A percentile compares a stretch with the other conserved stretches of the same genome.
Evolutionary conservation across 1,140 invertebrate species (phyloP).

Genomic region (Pachypsylla venusta): DNA sequence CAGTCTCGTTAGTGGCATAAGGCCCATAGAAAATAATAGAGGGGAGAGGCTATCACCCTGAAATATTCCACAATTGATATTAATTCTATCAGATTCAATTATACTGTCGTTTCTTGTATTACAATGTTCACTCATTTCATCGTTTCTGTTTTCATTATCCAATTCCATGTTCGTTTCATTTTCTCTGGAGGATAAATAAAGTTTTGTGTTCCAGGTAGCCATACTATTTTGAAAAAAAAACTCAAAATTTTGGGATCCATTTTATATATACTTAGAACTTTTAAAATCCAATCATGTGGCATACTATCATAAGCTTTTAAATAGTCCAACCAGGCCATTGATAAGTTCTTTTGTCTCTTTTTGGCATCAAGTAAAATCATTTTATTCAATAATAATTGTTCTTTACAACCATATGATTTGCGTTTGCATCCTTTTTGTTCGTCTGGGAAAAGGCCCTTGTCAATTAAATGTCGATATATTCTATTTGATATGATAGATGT

Average conservation of each 20-base stretch:
- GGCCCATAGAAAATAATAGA: constrained; percentile 15
- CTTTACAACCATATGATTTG: background rate
- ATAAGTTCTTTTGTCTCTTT: constrained; percentile 2
- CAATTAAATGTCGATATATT: background rate
- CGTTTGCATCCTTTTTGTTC: constrained; percentile 1
- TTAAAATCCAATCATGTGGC: constrained; percentile 18
- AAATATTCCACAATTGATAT: constrained; percentile 14
- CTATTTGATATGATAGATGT: background rate
- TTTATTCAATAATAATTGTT: background rate
- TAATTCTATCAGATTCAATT: too few relatives aligned
- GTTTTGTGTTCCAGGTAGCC: too few relatives aligned
- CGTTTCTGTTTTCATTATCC: too few relatives aligned
- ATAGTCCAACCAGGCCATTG: constrained; percentile 11
- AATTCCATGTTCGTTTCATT: too few relatives aligned
- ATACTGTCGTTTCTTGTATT: too few relatives aligned
- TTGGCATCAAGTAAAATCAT: background rate
- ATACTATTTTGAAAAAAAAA: too few relatives aligned
- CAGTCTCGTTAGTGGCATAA: background rate
- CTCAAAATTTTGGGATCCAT: constrained; percentile 10
- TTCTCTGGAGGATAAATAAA: too few relatives aligned
- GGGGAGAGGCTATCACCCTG: constrained; percentile 16
- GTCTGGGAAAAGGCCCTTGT: background rate
- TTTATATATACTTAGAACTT: constrained; percentile 18
- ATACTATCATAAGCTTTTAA: constrained; percentile 10
- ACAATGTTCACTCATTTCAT: too few relatives aligned